phyloP scores from a whole-genome alignment of 2,888 invertebrate species.

The Troilus luridus region DNA sequence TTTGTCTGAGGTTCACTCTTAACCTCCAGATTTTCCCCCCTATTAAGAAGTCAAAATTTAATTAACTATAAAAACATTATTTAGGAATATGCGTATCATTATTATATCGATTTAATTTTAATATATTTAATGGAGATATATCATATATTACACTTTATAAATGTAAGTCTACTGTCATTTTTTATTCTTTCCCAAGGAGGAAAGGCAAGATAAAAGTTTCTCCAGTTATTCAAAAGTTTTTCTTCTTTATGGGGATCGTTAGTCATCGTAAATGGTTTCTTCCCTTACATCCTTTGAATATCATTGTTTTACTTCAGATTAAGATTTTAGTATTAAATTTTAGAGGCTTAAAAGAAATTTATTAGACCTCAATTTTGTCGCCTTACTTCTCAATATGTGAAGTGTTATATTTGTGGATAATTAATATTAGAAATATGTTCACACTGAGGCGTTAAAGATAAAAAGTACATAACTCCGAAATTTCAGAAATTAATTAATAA shows the following conservation, averaged over 20 bases:
- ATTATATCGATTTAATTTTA: no score
- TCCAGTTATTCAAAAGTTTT: conserved; percentile 42
- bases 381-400: background rate
- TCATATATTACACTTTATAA: background rate
- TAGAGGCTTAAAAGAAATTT: background rate
- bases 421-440: no score
- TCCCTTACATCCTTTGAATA: background rate
- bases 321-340: conserved; percentile 20
- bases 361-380: background rate
- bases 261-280: conserved; percentile 46
- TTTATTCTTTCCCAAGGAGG: conserved; percentile 6
- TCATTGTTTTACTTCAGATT: conserved; percentile 6
- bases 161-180: background rate
- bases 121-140: background rate
- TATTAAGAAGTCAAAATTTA: no score
- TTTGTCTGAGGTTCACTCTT: no score
- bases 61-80: no score
- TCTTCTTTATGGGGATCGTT: conserved; percentile 18
- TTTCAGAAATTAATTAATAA: no score
- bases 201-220: conserved; percentile 35
- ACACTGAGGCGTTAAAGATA: no score
- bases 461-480: no score
- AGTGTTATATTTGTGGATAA: background rate
- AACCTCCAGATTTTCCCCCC: no score
- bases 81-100: no score